A percentile compares a stretch with the other conserved stretches of the same genome.
These are phyloP conservation scores for Motacilla alba DNA, from an alignment of 2,113 vertebrate genomes.

Conservation along the genomic window DNA sequence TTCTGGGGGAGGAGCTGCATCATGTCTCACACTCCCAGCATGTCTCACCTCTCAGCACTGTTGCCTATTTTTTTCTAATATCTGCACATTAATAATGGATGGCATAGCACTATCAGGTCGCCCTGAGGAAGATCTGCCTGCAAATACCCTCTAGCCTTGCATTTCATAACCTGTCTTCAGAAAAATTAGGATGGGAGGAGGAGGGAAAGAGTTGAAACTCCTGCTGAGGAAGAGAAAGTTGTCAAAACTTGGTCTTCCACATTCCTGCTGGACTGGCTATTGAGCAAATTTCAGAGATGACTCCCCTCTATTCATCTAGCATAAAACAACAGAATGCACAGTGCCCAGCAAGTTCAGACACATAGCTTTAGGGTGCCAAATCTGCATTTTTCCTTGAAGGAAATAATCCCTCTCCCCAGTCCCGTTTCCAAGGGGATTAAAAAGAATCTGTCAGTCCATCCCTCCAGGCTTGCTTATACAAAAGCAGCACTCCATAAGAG, in stretches of 20 bases:
- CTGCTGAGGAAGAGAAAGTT: not conserved
- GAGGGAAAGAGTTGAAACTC: not conserved
- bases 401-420: slow-evolving; percentile 11
- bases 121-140: not conserved
- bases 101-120: not conserved
- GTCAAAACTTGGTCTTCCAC: slow-evolving; percentile 13
- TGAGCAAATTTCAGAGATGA: not conserved
- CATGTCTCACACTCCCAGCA: not conserved
- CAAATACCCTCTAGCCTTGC: not conserved
- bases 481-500: not conserved
- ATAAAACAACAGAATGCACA: not conserved
- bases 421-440: slow-evolving; percentile 18
- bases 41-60: not conserved
- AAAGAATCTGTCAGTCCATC: slow-evolving; percentile 32
- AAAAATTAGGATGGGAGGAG: not conserved
- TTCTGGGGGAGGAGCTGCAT: not conserved
- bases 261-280: slow-evolving; percentile 10
- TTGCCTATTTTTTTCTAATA: not conserved
- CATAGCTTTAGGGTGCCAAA: slow-evolving; percentile 28
- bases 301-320: not conserved
- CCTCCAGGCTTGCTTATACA: slow-evolving; percentile 39
- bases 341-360: slow-evolving; percentile 48
- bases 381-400: slow-evolving; percentile 38
- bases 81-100: not conserved
- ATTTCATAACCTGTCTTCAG: not conserved